Evolutionary conservation across 2,113 vertebrate genomes (phyloP).

Genomic region (Ginglymostoma cirratum): DNA sequence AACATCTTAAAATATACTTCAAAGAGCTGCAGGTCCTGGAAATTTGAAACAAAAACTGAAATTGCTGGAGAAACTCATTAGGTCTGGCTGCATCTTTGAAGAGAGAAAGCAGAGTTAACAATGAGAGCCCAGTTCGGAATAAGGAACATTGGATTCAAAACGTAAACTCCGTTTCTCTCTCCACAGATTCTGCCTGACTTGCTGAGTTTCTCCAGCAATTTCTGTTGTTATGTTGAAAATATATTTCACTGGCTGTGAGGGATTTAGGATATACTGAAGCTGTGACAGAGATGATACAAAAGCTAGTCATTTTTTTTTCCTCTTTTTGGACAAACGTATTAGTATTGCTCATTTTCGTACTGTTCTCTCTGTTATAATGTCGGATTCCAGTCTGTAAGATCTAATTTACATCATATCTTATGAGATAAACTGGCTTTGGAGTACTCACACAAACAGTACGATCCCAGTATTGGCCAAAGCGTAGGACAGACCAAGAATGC

Average conservation of each 20-base stretch:
- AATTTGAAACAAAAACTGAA: too few relatives aligned
- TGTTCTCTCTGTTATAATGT: neutral
- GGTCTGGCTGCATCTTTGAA: too few relatives aligned
- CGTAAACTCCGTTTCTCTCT: too few relatives aligned
- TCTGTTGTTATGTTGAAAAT: too few relatives aligned
- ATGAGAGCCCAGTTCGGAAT: too few relatives aligned
- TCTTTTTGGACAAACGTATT: neutral
- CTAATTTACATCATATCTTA: neutral
- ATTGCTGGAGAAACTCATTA: too few relatives aligned
- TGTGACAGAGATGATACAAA: neutral
- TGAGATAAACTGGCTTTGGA: neutral
- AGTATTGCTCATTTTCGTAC: neutral
- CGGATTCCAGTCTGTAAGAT: neutral
- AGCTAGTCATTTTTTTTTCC: neutral
- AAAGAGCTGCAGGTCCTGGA: too few relatives aligned
- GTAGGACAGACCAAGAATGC: constrained; percentile 87
- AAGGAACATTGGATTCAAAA: too few relatives aligned
- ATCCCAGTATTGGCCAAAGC: constrained; percentile 98
- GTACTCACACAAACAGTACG: constrained; percentile 83
- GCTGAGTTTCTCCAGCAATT: too few relatives aligned
- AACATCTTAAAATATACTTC: too few relatives aligned
- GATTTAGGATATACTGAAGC: neutral
- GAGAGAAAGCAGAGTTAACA: too few relatives aligned
- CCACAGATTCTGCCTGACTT: too few relatives aligned
- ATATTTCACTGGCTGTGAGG: neutral